Evolutionary conservation across 2,797 vertebrate species (phyloP).

Genomic region (Pseudomugil gertrudae): DNA sequence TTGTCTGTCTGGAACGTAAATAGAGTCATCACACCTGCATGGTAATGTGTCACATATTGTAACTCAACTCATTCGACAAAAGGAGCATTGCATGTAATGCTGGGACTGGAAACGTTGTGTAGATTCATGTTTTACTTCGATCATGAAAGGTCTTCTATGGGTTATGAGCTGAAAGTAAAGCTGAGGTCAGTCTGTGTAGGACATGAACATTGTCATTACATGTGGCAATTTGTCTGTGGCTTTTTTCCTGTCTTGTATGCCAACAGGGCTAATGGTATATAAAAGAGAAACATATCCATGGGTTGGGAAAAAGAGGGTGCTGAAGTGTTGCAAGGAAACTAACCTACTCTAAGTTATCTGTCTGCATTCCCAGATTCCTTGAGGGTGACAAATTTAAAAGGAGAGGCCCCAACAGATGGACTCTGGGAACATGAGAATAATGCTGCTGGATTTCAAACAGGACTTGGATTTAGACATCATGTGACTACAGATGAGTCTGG

Average conservation of each 20-base stretch:
- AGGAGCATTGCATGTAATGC: neutral
- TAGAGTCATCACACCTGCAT: conserved; percentile 52
- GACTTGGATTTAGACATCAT: conserved; percentile 66
- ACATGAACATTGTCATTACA: conserved; percentile 34
- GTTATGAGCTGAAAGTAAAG: conserved; percentile 23
- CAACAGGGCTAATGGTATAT: conserved; percentile 37
- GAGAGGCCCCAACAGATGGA: conserved; percentile 57
- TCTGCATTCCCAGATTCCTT: conserved; percentile 64
- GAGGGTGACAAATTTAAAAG: conserved; percentile 55
- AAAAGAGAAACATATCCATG: conserved; percentile 42
- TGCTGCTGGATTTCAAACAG: conserved; percentile 45
- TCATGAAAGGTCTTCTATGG: conserved; percentile 17
- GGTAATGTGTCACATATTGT: conserved; percentile 27
- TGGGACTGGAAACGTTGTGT: neutral
- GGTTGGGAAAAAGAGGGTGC: neutral
- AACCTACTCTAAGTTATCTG: conserved; percentile 27
- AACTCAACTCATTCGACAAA: neutral
- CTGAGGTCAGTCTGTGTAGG: conserved; percentile 30
- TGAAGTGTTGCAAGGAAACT: conserved; percentile 51
- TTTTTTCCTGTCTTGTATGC: conserved; percentile 41
- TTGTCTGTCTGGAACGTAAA: conserved; percentile 46
- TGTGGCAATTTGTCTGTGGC: conserved; percentile 47
- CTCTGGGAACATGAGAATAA: conserved; percentile 58
- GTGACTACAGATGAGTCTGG: conserved; percentile 48
- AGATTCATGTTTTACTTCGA: conserved; percentile 1